phyloP scores from a whole-genome alignment of 2,113 vertebrate genomes.

The Elaphurus davidianus region DNA sequence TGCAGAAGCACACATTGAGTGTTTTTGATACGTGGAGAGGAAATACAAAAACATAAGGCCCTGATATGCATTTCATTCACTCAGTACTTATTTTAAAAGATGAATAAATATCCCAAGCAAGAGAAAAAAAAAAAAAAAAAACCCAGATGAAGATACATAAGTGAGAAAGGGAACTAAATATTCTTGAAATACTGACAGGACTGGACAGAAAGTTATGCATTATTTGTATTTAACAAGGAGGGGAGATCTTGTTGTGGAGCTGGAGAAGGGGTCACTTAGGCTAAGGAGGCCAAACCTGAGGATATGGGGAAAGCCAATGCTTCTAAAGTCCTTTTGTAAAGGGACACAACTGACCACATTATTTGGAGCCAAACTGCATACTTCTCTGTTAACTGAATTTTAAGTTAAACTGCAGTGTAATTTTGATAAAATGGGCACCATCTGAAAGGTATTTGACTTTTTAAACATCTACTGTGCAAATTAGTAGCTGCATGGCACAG shows the following conservation, averaged over 20 bases:
- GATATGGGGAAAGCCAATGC: accelerated
- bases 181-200: background rate
- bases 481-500: background rate
- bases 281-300: background rate
- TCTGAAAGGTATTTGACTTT: background rate
- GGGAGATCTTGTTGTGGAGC: background rate
- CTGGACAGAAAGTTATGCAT: background rate
- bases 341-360: background rate
- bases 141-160: background rate
- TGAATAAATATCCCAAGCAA: background rate
- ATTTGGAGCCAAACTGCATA: background rate
- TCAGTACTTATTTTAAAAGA: background rate
- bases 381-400: background rate
- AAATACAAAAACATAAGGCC: background rate
- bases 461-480: background rate
- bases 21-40: background rate
- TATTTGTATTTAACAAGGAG: background rate
- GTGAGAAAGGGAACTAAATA: background rate
- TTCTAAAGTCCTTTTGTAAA: background rate
- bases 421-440: background rate
- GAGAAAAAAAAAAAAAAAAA: background rate
- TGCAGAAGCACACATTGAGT: background rate
- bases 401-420: background rate
- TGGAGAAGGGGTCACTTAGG: background rate
- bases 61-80: background rate